phyloP scores from a whole-genome alignment of 2,113 vertebrate genomes.

The Podarcis cretensis region DNA sequence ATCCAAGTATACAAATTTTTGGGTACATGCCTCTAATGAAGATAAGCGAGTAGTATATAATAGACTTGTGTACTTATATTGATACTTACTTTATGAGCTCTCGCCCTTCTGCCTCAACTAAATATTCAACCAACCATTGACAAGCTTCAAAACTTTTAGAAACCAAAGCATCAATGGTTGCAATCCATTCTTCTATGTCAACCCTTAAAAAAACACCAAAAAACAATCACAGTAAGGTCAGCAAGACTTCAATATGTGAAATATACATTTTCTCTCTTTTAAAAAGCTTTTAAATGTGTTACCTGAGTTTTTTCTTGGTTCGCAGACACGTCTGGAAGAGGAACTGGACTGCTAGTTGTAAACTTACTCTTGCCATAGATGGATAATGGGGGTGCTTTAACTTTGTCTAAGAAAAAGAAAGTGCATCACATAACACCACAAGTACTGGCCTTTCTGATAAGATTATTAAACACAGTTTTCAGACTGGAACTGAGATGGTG shows the following conservation, averaged over 20 bases:
- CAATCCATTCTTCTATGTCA: constrained; percentile 98
- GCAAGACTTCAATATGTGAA: neutral
- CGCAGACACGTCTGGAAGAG: constrained; percentile 97
- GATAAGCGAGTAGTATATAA: neutral
- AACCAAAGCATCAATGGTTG: constrained; percentile 93
- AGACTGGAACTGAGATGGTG: neutral
- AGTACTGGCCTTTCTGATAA: neutral
- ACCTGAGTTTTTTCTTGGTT: constrained; percentile 99
- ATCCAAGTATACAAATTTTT: neutral
- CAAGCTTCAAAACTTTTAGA: constrained; percentile 95
- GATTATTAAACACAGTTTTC: neutral
- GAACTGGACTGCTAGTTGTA: constrained; percentile 94
- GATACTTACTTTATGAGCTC: constrained; percentile 92
- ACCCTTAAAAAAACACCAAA: constrained; percentile 76
- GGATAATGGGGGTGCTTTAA: constrained; percentile 94
- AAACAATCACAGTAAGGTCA: constrained; percentile 33
- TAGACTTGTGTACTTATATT: neutral
- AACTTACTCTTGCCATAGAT: constrained; percentile 95
- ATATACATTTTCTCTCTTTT: neutral
- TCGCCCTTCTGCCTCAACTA: constrained; percentile 90
- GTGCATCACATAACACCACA: constrained; percentile 13
- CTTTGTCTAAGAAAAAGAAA: constrained; percentile 84
- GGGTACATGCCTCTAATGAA: too few species aligned
- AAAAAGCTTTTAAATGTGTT: neutral
- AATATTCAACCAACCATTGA: constrained; percentile 95